Percentiles rank a stretch among this genome's conserved stretches.
Evolutionary conservation across 2,888 invertebrate genomes (phyloP).

Genomic region (Buathra laborator): DNA sequence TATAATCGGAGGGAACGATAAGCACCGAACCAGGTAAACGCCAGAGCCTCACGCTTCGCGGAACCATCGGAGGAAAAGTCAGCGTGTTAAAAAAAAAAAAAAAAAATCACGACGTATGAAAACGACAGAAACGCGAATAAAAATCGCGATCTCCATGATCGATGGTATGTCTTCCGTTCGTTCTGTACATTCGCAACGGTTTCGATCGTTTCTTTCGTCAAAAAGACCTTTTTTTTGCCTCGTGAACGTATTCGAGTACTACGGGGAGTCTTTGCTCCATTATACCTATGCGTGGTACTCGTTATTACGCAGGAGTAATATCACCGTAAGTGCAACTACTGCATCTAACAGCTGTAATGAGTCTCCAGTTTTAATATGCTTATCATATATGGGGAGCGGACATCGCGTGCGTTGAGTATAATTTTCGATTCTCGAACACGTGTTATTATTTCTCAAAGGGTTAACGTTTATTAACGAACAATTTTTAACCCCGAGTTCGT

Average conservation of each 20-base stretch:
- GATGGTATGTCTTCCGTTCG: slow-evolving; percentile 46
- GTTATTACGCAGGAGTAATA: slow-evolving; percentile 11
- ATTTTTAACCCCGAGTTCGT: neutral
- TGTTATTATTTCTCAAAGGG: neutral
- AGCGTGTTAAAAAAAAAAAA: slow-evolving; percentile 4
- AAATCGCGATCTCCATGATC: slow-evolving; percentile 25
- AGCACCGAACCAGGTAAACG: slow-evolving; percentile 35
- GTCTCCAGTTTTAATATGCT: slow-evolving; percentile 20
- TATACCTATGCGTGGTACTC: neutral
- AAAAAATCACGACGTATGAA: neutral
- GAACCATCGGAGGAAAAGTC: slow-evolving; percentile 12
- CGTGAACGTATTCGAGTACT: slow-evolving; percentile 53
- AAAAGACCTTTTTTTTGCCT: slow-evolving; percentile 63
- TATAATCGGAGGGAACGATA: slow-evolving; percentile 45
- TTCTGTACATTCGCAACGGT: slow-evolving; percentile 33
- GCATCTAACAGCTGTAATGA: slow-evolving; percentile 20
- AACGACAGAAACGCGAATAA: slow-evolving; percentile 35
- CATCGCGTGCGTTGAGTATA: slow-evolving; percentile 13
- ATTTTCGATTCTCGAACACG: slow-evolving; percentile 2
- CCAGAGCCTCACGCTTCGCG: slow-evolving; percentile 32
- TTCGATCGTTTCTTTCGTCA: slow-evolving; percentile 59
- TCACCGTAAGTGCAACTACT: slow-evolving; percentile 23
- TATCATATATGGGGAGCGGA: slow-evolving; percentile 10
- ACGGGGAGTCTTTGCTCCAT: slow-evolving; percentile 17
- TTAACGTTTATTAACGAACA: neutral